Conservation (phyloP, 2,888 invertebrate species). For the Drosophila recens region DNA sequence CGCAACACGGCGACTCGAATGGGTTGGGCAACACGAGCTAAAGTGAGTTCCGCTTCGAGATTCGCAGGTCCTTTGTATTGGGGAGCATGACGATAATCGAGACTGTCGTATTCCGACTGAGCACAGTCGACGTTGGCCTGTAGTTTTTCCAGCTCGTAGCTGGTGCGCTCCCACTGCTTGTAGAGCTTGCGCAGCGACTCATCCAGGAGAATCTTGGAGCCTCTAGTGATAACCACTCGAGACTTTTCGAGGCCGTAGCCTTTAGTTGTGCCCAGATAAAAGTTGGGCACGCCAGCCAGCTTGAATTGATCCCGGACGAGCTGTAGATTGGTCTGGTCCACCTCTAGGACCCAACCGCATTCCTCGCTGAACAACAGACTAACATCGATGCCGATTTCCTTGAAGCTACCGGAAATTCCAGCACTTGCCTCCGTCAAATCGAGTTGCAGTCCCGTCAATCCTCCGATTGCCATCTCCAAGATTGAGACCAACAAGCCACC, state of each 20-base stretch:
- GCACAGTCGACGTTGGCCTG: slow-evolving; percentile 94
- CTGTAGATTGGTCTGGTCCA: slow-evolving; percentile 86
- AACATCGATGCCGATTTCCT: slow-evolving; percentile 86
- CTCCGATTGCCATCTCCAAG: slow-evolving; percentile 98
- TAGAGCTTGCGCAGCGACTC: slow-evolving; percentile 89
- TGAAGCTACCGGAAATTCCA: slow-evolving; percentile 43
- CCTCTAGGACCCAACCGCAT: slow-evolving; percentile 93
- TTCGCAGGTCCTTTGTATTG: slow-evolving; percentile 89
- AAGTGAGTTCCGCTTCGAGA: slow-evolving; percentile 85
- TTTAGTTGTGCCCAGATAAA: slow-evolving; percentile 89
- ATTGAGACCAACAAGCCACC: slow-evolving; percentile 96
- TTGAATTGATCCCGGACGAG: slow-evolving; percentile 88
- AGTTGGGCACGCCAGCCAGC: slow-evolving; percentile 88
- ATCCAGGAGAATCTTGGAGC: slow-evolving; percentile 86
- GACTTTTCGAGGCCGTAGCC: slow-evolving; percentile 88
- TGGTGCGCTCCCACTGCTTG: slow-evolving; percentile 97
- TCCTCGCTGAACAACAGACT: slow-evolving; percentile 94
- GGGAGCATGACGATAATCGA: slow-evolving; percentile 89
- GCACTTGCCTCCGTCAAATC: slow-evolving; percentile 87
- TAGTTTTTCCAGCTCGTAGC: slow-evolving; percentile 93
- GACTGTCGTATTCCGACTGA: slow-evolving; percentile 90
- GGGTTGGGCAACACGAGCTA: slow-evolving; percentile 84
- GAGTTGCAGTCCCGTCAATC: slow-evolving; percentile 91
- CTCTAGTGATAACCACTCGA: slow-evolving; percentile 60
- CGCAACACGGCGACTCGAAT: slow-evolving; percentile 95